Evolutionary conservation across 2,797 vertebrate genomes (phyloP).

Genomic region (Halcyon leucocephala): DNA sequence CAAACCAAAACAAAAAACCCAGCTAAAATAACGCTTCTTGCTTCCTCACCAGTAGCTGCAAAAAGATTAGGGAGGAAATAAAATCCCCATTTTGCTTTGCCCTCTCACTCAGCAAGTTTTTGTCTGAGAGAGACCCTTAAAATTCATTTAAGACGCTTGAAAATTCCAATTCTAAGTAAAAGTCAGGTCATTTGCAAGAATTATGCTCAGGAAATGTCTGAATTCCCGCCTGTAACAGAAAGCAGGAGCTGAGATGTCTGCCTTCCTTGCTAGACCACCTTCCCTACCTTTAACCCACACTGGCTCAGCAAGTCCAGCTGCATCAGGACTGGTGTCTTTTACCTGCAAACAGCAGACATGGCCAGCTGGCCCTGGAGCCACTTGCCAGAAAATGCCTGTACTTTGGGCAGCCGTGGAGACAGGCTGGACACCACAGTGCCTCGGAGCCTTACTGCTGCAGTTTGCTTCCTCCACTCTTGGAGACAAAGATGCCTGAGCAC

Average conservation of each 20-base stretch:
- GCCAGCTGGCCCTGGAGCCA: background rate
- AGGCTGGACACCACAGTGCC: background rate
- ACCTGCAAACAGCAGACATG: fast-evolving
- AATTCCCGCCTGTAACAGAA: background rate
- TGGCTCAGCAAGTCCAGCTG: background rate
- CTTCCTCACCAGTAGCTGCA: conserved; percentile 7
- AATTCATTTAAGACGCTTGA: background rate
- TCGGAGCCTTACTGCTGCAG: background rate
- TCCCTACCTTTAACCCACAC: background rate
- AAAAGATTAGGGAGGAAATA: conserved; percentile 3
- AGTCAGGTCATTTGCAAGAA: background rate
- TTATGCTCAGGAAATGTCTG: background rate
- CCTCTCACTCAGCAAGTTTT: background rate
- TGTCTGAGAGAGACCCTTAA: background rate
- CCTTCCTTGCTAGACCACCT: background rate
- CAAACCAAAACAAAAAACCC: background rate
- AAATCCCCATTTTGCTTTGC: background rate
- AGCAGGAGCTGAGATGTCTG: background rate
- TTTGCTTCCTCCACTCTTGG: background rate
- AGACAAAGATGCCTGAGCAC: background rate
- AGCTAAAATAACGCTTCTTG: background rate
- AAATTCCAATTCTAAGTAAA: background rate
- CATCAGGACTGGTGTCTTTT: background rate
- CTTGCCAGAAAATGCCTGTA: background rate
- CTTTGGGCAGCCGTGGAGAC: background rate